phyloP scores from a whole-genome alignment of 2,888 invertebrate genomes.

The Bembecia ichneumoniformis region DNA sequence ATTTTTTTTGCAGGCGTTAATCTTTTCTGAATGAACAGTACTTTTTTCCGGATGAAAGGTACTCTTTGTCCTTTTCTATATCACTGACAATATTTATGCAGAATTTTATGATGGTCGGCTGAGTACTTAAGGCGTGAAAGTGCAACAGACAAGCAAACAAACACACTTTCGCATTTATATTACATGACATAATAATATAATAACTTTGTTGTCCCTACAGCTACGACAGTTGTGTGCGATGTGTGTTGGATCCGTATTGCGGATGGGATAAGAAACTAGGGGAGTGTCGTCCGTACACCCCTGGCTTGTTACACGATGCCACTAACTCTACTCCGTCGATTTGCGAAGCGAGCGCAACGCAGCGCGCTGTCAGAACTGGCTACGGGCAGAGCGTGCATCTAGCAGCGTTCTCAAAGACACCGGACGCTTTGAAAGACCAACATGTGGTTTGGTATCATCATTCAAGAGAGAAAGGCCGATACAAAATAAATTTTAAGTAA shows the following conservation, averaged over 20 bases:
- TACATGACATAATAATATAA: too few species aligned
- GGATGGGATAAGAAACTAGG: constrained; percentile 78
- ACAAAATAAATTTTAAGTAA: constrained; percentile 71
- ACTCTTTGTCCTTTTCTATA: too few species aligned
- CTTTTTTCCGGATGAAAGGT: too few species aligned
- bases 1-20: too few species aligned
- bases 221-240: constrained; percentile 75
- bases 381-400: constrained; percentile 76
- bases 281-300: constrained; percentile 71
- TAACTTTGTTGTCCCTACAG: constrained; percentile 21
- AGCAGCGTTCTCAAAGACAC: constrained; percentile 67
- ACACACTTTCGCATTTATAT: too few species aligned
- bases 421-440: constrained; percentile 61
- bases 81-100: too few species aligned
- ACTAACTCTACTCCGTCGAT: constrained; percentile 73
- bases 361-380: constrained; percentile 71
- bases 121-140: too few species aligned
- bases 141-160: too few species aligned
- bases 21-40: too few species aligned
- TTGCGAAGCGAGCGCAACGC: constrained; percentile 70
- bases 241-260: constrained; percentile 78
- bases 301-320: constrained; percentile 73
- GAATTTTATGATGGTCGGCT: too few species aligned
- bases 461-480: constrained; percentile 67
- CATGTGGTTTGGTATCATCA: constrained; percentile 67